Evolutionary conservation across 2,797 vertebrate genomes (phyloP), one percentile per base, ranked within the genome.

Genomic region (Glossophaga mutica): DNA sequence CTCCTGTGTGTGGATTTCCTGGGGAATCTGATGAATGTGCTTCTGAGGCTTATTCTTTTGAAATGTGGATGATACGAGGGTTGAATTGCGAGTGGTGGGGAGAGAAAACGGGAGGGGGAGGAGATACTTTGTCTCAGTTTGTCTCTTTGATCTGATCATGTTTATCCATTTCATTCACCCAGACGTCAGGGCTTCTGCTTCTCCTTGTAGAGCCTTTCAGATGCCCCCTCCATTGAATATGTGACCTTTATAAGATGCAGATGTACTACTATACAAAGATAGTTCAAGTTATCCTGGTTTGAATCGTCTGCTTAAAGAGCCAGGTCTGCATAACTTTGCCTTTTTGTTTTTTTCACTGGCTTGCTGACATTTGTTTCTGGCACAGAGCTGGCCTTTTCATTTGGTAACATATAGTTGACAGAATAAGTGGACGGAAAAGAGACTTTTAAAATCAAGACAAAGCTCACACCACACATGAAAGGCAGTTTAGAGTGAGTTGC

Each of bases 241-340:
- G 68, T 81, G 93, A 96, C 46, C 96, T 97, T 97, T 97, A 55
- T 94, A 79, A 19, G 14, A 87, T 96, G 76, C 29, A 94, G 90
- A 73, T 96, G 19, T 9, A 44, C 55, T 9, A 42, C 50, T 82
- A 55, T 74, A 86, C 83, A 93, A 86, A 94, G 93, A 39, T 50
- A 92, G 26, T 84, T 96, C 83, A 74, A 42, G 37, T 34, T 84
- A 96, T 73, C 48, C 52, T 83, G 0, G 90, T 97, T 97, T 91
- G 19, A 86, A 94, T 2, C 2, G 52, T 90, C 74, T 71, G 95
- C 79, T 97, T 97, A 94, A 97, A 98, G 97, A 89, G 92, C 34
- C 50, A 95, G 87, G 44, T 94, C 92, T 76, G 44, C 32, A 0
- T 91, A 92, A 86, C 87, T 96, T 92, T 82, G 6, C 22, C 26